Evolutionary conservation across 1,140 invertebrate genomes (phyloP).

Genomic region (Ceratina australensis): DNA sequence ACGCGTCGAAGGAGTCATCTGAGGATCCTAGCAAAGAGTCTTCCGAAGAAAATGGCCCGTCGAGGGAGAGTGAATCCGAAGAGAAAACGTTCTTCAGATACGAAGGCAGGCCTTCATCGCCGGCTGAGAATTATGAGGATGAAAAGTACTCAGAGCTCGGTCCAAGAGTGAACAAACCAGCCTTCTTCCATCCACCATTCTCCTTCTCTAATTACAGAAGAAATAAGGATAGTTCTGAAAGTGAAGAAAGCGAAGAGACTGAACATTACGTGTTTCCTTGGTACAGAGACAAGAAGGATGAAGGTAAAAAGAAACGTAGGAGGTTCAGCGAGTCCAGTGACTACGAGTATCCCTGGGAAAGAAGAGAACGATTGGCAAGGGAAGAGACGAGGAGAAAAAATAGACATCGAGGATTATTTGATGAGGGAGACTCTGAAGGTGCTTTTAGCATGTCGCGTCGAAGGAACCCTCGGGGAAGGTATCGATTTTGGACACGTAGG

Average conservation of each 20-base stretch:
- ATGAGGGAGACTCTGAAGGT: constrained; percentile 46
- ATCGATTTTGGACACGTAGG: constrained; percentile 22
- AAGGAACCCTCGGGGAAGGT: constrained; percentile 55
- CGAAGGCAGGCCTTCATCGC: constrained; percentile 66
- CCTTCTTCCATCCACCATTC: constrained; percentile 72
- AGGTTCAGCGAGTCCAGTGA: neutral
- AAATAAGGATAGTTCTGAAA: constrained; percentile 51
- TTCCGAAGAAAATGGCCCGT: constrained; percentile 20
- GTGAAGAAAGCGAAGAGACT: constrained; percentile 49
- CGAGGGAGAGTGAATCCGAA: neutral
- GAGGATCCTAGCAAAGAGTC: constrained; percentile 39
- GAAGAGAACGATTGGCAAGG: constrained; percentile 59
- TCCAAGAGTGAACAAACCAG: constrained; percentile 71
- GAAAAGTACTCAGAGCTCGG: constrained; percentile 69
- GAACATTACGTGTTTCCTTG: constrained; percentile 69
- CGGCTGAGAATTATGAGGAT: constrained; percentile 70
- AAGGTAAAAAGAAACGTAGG: constrained; percentile 37
- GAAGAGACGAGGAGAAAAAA: constrained; percentile 43
- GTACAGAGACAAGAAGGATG: constrained; percentile 55
- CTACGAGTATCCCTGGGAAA: constrained; percentile 74
- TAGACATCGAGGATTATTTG: constrained; percentile 27
- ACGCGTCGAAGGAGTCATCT: constrained; percentile 26
- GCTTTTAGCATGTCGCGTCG: constrained; percentile 10
- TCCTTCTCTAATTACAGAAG: constrained; percentile 48
- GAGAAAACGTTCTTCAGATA: constrained; percentile 55